Base-by-base conservation (phyloP, 2,888 invertebrate species). In the Chloromyia formosa region DNA sequence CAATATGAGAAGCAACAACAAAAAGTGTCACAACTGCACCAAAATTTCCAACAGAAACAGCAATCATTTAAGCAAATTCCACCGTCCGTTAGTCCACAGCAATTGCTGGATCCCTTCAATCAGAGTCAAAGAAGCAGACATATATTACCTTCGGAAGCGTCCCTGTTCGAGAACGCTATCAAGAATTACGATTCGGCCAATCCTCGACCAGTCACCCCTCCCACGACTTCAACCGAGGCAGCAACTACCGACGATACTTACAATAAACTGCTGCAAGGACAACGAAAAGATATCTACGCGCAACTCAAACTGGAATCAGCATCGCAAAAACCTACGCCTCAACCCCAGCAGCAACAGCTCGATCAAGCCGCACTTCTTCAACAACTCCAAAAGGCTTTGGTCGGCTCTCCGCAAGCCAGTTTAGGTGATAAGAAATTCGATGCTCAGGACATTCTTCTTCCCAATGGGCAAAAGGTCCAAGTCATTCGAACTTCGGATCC, bases 1-100 rank as follows among this genome's bases (percentile, higher is more conserved):
- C 93, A 93, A 80, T 93, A 93, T 79, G 89, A 93, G 78, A 92
- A 92, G 79, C 91, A 92, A 58, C 90, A 93, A 80, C 91, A 92
- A 80, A 93, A 93, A 81, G 90, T 92, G 0, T 89, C 92, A 77
- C 89, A 90, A 79, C 87, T 92, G 35, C 93, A 94, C 78, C 89
- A 90, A 78, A 91, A 91, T 75, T 92, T 92, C 80, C 79, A 92
- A 0, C 89, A 88, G 78, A 89, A 90, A 78, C 94, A 94, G 81
- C 89, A 92, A 4, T 90, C 90, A 27, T 89, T 90, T 73, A 89
- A 87, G 78, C 80, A 45, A 66, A 77, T 54, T 68, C 12, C 42
- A 12, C 53, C 66, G 56, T 66, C 74, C 0, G 20, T 35, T 1
- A 64, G 54, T 35, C 64, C 71, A 20, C 20, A 40, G 22, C 58